Evolutionary conservation across 2,797 vertebrate genomes (phyloP), one percentile per base, ranked within the genome.

Genomic region (Florisuga fusca): DNA sequence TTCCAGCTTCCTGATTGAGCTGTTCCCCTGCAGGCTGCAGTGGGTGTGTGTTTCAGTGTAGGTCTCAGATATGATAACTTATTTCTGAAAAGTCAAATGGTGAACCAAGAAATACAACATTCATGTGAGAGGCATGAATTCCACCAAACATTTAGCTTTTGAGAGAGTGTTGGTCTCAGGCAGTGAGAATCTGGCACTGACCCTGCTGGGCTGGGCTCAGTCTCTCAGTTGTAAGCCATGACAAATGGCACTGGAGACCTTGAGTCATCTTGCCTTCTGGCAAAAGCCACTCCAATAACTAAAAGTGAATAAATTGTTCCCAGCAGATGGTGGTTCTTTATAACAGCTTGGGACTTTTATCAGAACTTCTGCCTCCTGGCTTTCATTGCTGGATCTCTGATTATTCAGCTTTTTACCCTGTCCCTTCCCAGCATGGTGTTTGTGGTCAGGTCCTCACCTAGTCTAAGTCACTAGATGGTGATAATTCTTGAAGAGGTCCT

Each of bases 1-100:
- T 86, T 89, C 61, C 81, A 89, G n/a, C 72, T 85, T 72, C 68
- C 63, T 29, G 46, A 58, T 18, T 46, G 58, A 89, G 84, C 66
- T 80, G n/a, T 66, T 82, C 63, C 38, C 67, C 87, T 51, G 36
- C 31, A 87, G 66, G 48, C 73, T 66, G 43, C 7, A 71, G 61
- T 21, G 62, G 46, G 29, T 29, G 10, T 57, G 41, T 8, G 1
- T 64, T 90, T 74, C 46, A n/a, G 54, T 54, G 73, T 51, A 87
- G 23, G 61, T 64, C 75, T 90, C 31, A 14, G 59, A 22, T 72
- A 3, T 10, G 68, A 46, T 74, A 46, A 41, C n/a, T 15, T 54
- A 51, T 54, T 77, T 92, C 38, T 83, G 68, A 38, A 89, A 89
- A 67, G 33, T 48, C 10, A 84, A 77, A n/a, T 25, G 10, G 43